Evolutionary conservation across 2,113 vertebrate species (phyloP), one percentile per base, ranked within the genome.

Genomic region (Collichthys lucidus): DNA sequence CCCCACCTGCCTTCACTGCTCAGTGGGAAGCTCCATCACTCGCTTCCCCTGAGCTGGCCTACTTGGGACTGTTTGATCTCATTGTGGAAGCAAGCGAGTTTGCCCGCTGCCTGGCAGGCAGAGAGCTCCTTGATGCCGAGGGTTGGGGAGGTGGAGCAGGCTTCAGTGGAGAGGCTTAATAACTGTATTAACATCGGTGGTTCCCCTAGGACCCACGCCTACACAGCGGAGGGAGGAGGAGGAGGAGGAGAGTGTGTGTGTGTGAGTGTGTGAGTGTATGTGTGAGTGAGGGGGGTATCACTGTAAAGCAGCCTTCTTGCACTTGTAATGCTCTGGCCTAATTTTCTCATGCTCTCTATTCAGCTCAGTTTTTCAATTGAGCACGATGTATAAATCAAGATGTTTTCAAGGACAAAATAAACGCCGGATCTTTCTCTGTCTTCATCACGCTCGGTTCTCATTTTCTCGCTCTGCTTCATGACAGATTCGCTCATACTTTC

Each of bases 131-230:
- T 94, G 91, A 92, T 91, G 88, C 90, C 60, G 71, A 77, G 87
- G 89, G 90, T 83, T 91, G 88, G 56, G 80, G 86, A 92, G 92
- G 90, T 93, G 88, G 91, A 91, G 90, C 85, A 80, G 82, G 83
- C 89, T 91, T 92, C 89, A 85, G 86, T 91, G 82, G 90, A 91
- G 94, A 93, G 94, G 89, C 94, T 93, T 95, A 94, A 92, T 93
- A 92, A 94, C 91, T 92, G 91, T 89, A 93, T 95, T 95, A 94
- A 92, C 91, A 91, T 89, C 59, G 77, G 71, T 44, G 74, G 82
- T 67, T 93, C 92, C 93, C 92, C 62, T 50, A 84, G 90, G 94
- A 91, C 56, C 26, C 70, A 75, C 85, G 86, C 92, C 88, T 89
- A 89, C 88, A 72, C 79, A 67, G 74, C 26, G 6, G 52, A 35